Evolutionary conservation across 2,888 invertebrate genomes (phyloP).

Genomic region (Zelleria hepariella): DNA sequence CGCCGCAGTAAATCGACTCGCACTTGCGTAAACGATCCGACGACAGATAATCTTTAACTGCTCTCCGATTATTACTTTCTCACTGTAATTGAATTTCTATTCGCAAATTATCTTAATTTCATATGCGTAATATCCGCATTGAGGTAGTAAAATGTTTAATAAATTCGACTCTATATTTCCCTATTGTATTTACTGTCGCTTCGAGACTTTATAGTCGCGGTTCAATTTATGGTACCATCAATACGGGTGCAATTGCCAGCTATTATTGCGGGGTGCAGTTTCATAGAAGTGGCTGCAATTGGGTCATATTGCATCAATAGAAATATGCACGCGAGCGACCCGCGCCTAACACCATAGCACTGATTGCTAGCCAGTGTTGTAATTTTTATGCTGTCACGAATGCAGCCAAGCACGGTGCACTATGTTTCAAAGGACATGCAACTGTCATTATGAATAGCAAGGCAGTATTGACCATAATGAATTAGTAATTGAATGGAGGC

Average conservation of each 20-base stretch:
- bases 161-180: background rate
- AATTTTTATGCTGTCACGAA: constrained; percentile 48
- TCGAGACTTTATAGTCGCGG: background rate
- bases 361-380: constrained; percentile 45
- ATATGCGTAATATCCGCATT: background rate
- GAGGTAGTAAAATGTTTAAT: too few species aligned
- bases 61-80: background rate
- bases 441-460: background rate
- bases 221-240: background rate
- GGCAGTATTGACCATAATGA: background rate
- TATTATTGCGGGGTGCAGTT: constrained; percentile 16
- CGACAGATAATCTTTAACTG: background rate
- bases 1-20: constrained; percentile 49
- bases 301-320: constrained; percentile 61
- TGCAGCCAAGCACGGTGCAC: constrained; percentile 6
- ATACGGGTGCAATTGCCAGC: background rate
- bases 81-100: background rate
- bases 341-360: constrained; percentile 43
- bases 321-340: constrained; percentile 49
- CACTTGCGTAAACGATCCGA: constrained; percentile 54
- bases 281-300: constrained; percentile 47
- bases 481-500: background rate
- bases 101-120: background rate
- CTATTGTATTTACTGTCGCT: background rate
- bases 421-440: constrained; percentile 5